Percentiles rank a stretch among this genome's conserved stretches.
phyloP scores from a whole-genome alignment of 2,113 vertebrate species.

The Aptenodytes patagonicus region DNA sequence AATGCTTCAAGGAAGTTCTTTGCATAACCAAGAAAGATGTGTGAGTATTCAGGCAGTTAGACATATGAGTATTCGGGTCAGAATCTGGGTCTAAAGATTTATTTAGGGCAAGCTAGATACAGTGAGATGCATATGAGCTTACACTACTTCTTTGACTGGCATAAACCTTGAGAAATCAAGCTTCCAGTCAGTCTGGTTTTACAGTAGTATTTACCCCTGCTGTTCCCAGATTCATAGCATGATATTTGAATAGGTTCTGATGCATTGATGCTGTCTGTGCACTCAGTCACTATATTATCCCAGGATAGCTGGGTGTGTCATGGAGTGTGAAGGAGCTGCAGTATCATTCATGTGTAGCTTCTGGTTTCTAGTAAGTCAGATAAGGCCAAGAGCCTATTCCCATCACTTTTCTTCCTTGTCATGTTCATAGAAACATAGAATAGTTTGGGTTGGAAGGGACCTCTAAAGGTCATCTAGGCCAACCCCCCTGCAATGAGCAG shows the following conservation, averaged over 20 bases:
- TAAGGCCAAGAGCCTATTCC: neutral
- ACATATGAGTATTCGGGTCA: neutral
- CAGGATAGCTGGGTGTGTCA: neutral
- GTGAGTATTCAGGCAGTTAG: neutral
- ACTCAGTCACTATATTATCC: neutral
- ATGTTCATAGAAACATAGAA: neutral
- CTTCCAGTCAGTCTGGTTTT: neutral
- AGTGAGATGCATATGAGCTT: neutral
- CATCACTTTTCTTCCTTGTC: neutral
- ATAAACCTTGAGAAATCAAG: neutral
- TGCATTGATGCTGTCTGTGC: neutral
- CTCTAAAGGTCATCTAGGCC: neutral
- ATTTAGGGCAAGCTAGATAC: neutral
- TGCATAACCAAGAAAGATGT: neutral
- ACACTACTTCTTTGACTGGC: neutral
- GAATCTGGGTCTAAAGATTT: neutral
- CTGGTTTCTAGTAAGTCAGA: neutral
- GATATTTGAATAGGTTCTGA: neutral
- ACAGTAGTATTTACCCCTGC: neutral
- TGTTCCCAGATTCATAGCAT: neutral
- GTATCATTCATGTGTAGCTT: fast-evolving
- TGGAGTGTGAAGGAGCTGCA: neutral
- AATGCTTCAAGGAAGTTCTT: neutral
- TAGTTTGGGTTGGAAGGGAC: neutral
- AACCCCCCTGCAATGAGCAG: neutral